phyloP scores from a whole-genome alignment of 2,888 invertebrate species.

The Coenonympha arcania region DNA sequence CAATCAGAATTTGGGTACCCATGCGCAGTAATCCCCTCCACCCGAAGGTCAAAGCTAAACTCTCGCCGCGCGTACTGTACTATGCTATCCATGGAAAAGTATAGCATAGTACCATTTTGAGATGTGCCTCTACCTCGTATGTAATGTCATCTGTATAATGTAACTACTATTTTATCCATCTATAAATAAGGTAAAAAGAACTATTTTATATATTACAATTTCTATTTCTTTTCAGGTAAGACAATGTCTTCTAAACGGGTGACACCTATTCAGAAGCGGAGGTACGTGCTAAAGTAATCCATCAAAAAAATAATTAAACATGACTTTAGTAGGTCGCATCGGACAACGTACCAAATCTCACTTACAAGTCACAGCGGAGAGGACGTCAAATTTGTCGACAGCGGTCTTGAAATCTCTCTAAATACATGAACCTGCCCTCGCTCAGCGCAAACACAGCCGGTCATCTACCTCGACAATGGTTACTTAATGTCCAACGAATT shows the following conservation, averaged over 20 bases:
- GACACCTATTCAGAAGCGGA: constrained; percentile 51
- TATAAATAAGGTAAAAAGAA: too few relatives aligned
- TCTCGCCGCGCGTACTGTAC: too few relatives aligned
- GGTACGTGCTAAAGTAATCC: constrained; percentile 53
- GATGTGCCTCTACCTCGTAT: too few relatives aligned
- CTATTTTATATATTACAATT: not conserved
- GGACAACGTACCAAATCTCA: constrained; percentile 44
- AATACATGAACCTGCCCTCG: constrained; percentile 50
- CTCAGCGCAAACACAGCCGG: constrained; percentile 55
- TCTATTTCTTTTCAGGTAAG: constrained; percentile 62
- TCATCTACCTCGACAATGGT: constrained; percentile 61
- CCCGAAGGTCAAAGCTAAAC: too few relatives aligned
- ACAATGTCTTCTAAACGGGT: constrained; percentile 68
- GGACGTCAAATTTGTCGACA: constrained; percentile 39
- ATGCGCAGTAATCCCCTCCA: too few relatives aligned
- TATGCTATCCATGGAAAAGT: too few relatives aligned
- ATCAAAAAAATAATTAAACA: constrained; percentile 38
- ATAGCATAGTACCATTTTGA: too few relatives aligned
- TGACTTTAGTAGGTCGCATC: constrained; percentile 33
- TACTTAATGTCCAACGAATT: constrained; percentile 65
- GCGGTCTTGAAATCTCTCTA: constrained; percentile 34
- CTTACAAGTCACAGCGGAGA: constrained; percentile 31
- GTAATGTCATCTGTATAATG: too few relatives aligned
- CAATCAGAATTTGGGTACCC: too few relatives aligned
- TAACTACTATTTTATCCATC: not conserved